Evolutionary conservation across 2,797 vertebrate species (phyloP).

Genomic region (Anniella stebbinsi): DNA sequence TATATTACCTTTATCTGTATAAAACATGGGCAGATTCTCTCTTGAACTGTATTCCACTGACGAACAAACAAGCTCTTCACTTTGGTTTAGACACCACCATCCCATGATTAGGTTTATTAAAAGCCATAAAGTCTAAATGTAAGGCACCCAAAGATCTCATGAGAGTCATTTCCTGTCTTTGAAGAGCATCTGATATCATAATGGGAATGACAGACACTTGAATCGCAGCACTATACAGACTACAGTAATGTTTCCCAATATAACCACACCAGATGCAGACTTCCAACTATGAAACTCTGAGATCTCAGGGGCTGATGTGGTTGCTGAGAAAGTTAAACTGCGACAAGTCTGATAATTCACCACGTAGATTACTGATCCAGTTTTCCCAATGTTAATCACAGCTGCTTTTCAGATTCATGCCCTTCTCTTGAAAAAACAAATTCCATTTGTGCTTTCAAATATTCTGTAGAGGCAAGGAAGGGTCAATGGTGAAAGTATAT

Average conservation of each 20-base stretch:
- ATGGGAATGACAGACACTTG: not conserved
- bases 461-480: slow-evolving; percentile 10
- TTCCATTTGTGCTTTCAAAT: not conserved
- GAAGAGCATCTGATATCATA: not conserved
- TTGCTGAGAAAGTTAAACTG: not conserved
- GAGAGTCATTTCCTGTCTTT: not conserved
- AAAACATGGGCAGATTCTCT: not conserved
- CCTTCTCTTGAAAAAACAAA: not conserved
- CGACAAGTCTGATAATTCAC: not conserved
- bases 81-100: not conserved
- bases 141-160: not conserved
- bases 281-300: not conserved
- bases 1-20: not conserved
- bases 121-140: not conserved
- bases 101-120: not conserved
- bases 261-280: not conserved
- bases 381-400: not conserved
- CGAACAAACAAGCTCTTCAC: not conserved
- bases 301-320: not conserved
- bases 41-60: not conserved
- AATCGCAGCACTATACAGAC: not conserved
- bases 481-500: not conserved
- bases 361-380: not conserved
- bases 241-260: not conserved
- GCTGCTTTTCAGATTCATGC: slow-evolving; percentile 10